Conservation (phyloP, 2,797 vertebrate species). For the Geranospiza caerulescens region DNA sequence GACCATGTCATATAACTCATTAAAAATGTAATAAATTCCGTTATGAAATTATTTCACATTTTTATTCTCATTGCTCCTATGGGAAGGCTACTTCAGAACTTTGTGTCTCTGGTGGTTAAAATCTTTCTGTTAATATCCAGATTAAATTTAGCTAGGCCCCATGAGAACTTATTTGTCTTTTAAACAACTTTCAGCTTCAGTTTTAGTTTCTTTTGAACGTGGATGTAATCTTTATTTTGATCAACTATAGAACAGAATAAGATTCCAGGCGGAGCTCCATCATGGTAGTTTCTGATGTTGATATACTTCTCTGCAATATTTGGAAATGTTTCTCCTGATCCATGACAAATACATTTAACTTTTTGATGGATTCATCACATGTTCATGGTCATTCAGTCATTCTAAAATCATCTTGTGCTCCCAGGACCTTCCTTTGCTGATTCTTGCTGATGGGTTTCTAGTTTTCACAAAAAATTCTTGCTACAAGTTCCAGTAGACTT, state of each 20-base stretch:
- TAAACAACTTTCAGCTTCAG: neutral
- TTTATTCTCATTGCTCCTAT: neutral
- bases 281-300: neutral
- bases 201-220: neutral
- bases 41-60: conserved; percentile 21
- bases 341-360: neutral
- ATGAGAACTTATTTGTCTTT: conserved; percentile 19
- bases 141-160: neutral
- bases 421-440: neutral
- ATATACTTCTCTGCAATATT: neutral
- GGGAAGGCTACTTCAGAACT: conserved; percentile 17
- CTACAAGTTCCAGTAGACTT: neutral
- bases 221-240: neutral
- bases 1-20: conserved; percentile 37
- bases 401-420: neutral
- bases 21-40: conserved; percentile 38
- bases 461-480: neutral
- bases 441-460: neutral
- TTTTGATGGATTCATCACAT: neutral
- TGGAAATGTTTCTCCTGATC: neutral
- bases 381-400: neutral
- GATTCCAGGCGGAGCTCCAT: neutral
- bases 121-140: conserved; percentile 15
- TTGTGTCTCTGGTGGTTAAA: neutral
- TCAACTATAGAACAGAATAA: neutral